These are phyloP conservation scores for Dendropsophus ebraccatus DNA, from an alignment of 2,113 vertebrate genomes.

Conservation along the genomic window DNA sequence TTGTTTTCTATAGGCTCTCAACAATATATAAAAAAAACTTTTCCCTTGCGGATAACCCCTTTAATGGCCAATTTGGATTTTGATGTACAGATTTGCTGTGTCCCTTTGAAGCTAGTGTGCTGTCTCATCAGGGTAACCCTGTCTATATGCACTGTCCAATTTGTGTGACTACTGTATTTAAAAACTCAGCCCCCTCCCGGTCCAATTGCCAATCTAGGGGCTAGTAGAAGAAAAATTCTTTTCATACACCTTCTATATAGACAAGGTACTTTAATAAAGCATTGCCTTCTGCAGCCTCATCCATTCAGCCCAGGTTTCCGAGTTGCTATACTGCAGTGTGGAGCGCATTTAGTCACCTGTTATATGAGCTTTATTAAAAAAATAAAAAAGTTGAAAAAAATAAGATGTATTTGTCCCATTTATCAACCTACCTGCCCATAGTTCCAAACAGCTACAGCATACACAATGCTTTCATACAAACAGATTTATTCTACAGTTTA, in stretches of 20 bases:
- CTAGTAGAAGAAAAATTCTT: not conserved
- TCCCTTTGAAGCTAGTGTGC: too few species aligned
- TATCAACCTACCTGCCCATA: not conserved
- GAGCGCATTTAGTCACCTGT: not conserved
- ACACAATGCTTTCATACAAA: not conserved
- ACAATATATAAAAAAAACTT: too few species aligned
- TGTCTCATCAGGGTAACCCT: too few species aligned
- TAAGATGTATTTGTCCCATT: constrained; percentile 4
- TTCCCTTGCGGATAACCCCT: too few species aligned
- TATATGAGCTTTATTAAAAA: constrained; percentile 10
- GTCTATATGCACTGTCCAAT: too few species aligned
- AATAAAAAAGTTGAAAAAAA: not conserved
- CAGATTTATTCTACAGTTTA: not conserved
- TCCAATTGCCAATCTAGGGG: too few species aligned
- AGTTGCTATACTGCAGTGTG: not conserved
- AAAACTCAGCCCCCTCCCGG: too few species aligned
- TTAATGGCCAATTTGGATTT: too few species aligned
- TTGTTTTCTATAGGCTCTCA: too few species aligned
- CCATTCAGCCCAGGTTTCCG: not conserved
- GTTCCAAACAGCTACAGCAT: not conserved
- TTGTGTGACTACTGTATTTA: too few species aligned
- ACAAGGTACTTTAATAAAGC: not conserved
- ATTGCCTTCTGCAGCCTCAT: not conserved
- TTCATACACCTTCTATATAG: not conserved
- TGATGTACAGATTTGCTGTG: too few species aligned